Evolutionary conservation across 2,888 invertebrate genomes (phyloP), one percentile per base, ranked within the genome.

Genomic region (Epirrhoe tristata): DNA sequence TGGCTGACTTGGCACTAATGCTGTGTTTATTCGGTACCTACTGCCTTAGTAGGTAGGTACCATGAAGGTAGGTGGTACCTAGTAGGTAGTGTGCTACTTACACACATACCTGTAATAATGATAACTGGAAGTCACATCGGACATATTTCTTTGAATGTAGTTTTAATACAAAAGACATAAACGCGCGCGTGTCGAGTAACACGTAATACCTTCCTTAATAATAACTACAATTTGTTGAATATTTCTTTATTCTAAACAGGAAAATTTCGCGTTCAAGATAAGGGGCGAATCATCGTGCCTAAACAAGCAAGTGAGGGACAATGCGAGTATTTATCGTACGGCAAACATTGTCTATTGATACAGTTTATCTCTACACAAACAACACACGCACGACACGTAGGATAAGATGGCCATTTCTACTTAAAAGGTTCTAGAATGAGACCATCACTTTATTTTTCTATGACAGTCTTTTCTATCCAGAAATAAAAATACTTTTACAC

Each of bases 281-380:
- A 85, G 83, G 77, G 75, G 83, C 84, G 84, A 89, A 87, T 89
- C 82, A 85, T 77, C 80, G 81, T 51, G 69, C 85, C 84, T 87
- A 87, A 84, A 83, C 84, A 89, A 89, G 82, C 88, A 80, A 66
- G 80, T 81, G 78, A 82, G 77, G 80, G 77, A 89, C 91, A 90
- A 90, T 87, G 86, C 85, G 81, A 77, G 81, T 88, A 89, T 88
- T 90, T 90, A 80, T 80, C 82, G 78, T 72, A 71, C 71, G 69
- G 71, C 80, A 90, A 90, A 91, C 84, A 88, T 24, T 60, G 76
- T 52, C 85, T 93, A 90, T 93, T 93, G 89, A 86, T 88, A 89
- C 81, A 88, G 86, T 87, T 90, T 93, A 92, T 92, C 92, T 90
- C 70, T 78, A 65, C 55, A 77, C 81, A 87, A 88, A 89, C 83